phyloP scores from a whole-genome alignment of 2,113 vertebrate species.

The Henicopernis longicauda region DNA sequence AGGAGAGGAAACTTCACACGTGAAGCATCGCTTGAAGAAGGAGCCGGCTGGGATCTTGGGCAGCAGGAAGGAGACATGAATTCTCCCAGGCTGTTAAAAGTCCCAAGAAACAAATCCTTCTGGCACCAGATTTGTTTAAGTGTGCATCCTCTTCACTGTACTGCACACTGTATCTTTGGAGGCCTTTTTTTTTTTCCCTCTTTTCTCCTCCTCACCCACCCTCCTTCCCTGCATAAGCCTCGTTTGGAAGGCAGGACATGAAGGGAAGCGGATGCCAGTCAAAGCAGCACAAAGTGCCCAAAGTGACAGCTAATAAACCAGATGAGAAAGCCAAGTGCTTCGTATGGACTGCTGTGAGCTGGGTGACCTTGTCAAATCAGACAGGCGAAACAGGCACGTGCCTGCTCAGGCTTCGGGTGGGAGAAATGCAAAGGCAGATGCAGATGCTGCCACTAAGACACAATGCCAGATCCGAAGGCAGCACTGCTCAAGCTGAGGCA shows the following conservation, averaged over 20 bases:
- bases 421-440: neutral
- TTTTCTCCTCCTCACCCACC: neutral
- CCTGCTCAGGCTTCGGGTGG: neutral
- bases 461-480: neutral
- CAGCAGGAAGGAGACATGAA: constrained; percentile 55
- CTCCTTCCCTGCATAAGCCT: neutral
- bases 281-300: constrained; percentile 43
- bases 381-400: constrained; percentile 46
- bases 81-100: constrained; percentile 50
- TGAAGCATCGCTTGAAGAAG: constrained; percentile 64
- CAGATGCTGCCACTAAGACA: neutral
- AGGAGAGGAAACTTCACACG: constrained; percentile 77
- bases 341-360: neutral
- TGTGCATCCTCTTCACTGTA: constrained; percentile 26
- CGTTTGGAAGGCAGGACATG: constrained; percentile 41
- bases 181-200: neutral
- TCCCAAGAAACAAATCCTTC: constrained; percentile 43
- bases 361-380: constrained; percentile 59
- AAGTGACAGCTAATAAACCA: constrained; percentile 63
- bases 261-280: constrained; percentile 52
- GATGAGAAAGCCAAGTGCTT: constrained; percentile 39
- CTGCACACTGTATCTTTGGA: neutral
- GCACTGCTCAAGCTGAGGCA: neutral
- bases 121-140: constrained; percentile 35
- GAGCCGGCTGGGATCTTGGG: constrained; percentile 33